phyloP scores from a whole-genome alignment of 1,140 invertebrate genomes.

The Coptotermes formosanus region DNA sequence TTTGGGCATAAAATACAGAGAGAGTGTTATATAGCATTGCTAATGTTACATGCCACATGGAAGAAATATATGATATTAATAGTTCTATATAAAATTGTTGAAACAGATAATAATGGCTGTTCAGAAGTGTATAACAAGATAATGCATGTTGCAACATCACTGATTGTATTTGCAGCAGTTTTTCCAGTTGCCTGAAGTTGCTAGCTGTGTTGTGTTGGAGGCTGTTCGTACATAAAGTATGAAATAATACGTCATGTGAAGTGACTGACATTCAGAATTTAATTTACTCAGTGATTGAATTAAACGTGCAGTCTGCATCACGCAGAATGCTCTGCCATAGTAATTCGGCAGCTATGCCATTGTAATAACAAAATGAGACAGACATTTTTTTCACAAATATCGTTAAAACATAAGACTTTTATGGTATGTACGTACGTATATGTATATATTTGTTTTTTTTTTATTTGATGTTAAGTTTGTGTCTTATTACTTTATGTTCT shows the following conservation, averaged over 20 bases:
- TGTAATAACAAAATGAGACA: neutral
- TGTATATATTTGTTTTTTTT: neutral
- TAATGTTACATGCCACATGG: neutral
- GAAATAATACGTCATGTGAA: neutral
- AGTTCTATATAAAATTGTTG: conserved; percentile 1
- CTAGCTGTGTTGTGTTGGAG: neutral
- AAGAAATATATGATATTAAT: conserved; percentile 15
- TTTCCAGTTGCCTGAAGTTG: neutral
- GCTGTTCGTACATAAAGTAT: neutral
- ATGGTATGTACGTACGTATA: neutral
- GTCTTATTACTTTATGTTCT: neutral
- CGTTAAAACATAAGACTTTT: conserved; percentile 1
- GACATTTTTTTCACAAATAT: neutral
- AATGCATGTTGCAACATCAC: neutral
- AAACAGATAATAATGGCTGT: conserved; percentile 11
- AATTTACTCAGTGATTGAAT: neutral
- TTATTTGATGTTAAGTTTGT: neutral
- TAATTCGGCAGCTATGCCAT: neutral
- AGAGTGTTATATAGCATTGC: neutral
- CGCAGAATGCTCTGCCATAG: neutral
- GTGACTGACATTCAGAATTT: neutral
- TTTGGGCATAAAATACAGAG: neutral
- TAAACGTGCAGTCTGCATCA: neutral
- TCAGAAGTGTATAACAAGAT: neutral
- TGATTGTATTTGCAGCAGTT: neutral